A percentile compares a stretch with the other conserved stretches of the same genome.
Evolutionary conservation across 2,888 invertebrate genomes (phyloP).

Genomic region (Eretmocerus hayati): DNA sequence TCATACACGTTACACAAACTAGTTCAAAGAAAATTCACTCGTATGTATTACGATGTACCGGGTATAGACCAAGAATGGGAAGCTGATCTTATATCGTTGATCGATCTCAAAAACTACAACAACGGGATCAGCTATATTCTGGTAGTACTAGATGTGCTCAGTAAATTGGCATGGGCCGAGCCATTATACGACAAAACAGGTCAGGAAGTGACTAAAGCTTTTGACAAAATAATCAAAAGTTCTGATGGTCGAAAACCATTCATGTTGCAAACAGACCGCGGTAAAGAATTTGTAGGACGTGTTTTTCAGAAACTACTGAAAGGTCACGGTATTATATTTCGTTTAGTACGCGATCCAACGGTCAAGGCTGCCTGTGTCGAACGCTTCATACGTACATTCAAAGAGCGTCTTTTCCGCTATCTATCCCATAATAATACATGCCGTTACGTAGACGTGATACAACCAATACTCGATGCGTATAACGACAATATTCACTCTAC

Average conservation of each 20-base stretch:
- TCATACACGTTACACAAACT: conserved; percentile 19
- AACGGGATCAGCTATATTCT: conserved; percentile 10
- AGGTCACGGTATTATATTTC: conserved; percentile 11
- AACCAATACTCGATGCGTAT: conserved; percentile 26
- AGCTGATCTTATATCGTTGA: conserved; percentile 15
- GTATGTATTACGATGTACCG: conserved; percentile 12
- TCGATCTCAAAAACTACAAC: conserved; percentile 9
- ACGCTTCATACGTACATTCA: conserved; percentile 16
- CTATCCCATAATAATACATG: conserved; percentile 19
- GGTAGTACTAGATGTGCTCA: conserved; percentile 19
- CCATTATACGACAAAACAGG: conserved; percentile 24
- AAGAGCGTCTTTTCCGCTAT: conserved; percentile 20
- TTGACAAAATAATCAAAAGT: conserved; percentile 21
- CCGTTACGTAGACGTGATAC: conserved; percentile 29
- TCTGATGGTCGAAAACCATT: conserved; percentile 4
- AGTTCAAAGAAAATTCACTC: conserved; percentile 10
- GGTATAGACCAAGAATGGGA: conserved; percentile 23
- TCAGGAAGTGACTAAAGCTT: conserved; percentile 17
- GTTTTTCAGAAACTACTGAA: too few species aligned
- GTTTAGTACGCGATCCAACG: conserved; percentile 15
- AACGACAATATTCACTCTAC: not conserved
- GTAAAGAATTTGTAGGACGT: conserved; percentile 28
- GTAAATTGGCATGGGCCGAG: conserved; percentile 22
- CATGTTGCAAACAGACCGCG: conserved; percentile 25
- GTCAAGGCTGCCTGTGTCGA: conserved; percentile 15